Base-by-base conservation (phyloP, 1,140 invertebrate species). In the Halictus rubicundus region DNA sequence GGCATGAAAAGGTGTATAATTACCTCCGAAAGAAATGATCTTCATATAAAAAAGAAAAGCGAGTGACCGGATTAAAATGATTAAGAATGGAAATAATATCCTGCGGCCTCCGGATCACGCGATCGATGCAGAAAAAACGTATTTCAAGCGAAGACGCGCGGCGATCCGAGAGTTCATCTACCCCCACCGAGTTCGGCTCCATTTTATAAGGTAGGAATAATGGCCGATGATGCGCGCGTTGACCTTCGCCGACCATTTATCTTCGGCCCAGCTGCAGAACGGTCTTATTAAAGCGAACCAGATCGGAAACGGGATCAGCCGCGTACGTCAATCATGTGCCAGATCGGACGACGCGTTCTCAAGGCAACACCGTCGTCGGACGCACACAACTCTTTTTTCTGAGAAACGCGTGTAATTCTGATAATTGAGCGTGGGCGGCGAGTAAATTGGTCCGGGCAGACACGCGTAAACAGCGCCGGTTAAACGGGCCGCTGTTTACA, bases 281-380 rank as follows among this genome's bases (percentile, higher is more conserved):
- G 19, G 23, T 65, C 65, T 61, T 23, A 25, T 69, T 46, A 37
- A 77, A 60, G 39, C 54, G 23, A 19, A 23, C 21, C 25, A n/a
- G 12, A n/a, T 19, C 12, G 37, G 16, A 52, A 78, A 70, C 7
- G 66, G 61, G 66, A 68, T 60, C 74, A 52, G 39, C n/a, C 65
- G 21, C 12, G 74, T 25, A 25, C 54, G 66, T 69, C 57, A 63
- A 70, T 63, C 66, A 59, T 61, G 66, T 25, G 42, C 73, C 25
- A 76, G 23, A 70, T 70, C 68, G 42, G 57, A 37, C 25, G n/a
- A 60, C 46, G 9, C 16, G 64, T 27, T 42, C 25, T 59, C 63
- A 32, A 64, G 63, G 25, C 21, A 54, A 14, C 21, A 8, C 21
- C 14, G 68, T 16, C 23, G 2, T 16, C 23, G 2, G 14, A 73